Evolutionary conservation across 2,888 invertebrate genomes (phyloP).

Genomic region (Agrochola macilenta): DNA sequence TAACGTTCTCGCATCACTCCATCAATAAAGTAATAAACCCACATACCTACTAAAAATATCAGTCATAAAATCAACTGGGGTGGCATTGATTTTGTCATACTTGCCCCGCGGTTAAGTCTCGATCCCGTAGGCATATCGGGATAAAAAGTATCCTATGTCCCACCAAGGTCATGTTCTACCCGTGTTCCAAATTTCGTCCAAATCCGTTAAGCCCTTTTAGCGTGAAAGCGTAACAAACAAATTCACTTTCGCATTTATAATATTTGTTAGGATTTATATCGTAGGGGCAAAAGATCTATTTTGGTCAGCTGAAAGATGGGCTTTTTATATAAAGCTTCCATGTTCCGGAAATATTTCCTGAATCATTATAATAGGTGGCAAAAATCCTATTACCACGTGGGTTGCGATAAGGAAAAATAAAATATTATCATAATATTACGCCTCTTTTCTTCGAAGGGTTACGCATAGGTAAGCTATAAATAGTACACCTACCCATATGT

Average conservation of each 20-base stretch:
- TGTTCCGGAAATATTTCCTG: neutral
- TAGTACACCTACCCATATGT: neutral
- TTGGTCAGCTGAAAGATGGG: neutral
- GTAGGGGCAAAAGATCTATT: constrained; percentile 9
- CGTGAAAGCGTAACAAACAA: too few relatives aligned
- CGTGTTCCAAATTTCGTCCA: too few relatives aligned
- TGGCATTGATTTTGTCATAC: constrained; percentile 36
- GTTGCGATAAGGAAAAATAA: neutral
- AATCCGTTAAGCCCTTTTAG: too few relatives aligned
- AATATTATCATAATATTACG: too few relatives aligned
- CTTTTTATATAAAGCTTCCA: too few relatives aligned
- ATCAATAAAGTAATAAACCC: constrained; percentile 55
- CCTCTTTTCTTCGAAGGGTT: neutral
- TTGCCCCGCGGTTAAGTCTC: too few relatives aligned
- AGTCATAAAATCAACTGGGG: constrained; percentile 54
- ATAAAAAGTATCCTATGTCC: too few relatives aligned
- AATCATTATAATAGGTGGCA: neutral
- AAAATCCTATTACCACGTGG: neutral
- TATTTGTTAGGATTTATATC: neutral
- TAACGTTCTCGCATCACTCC: constrained; percentile 33
- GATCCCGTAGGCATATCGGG: too few relatives aligned
- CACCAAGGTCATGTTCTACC: too few relatives aligned
- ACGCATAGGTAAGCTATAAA: neutral
- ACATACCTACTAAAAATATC: constrained; percentile 58
- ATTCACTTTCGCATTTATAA: too few relatives aligned